phyloP scores from a whole-genome alignment of 2,888 invertebrate genomes.

The Pyrocoelia pectoralis region DNA sequence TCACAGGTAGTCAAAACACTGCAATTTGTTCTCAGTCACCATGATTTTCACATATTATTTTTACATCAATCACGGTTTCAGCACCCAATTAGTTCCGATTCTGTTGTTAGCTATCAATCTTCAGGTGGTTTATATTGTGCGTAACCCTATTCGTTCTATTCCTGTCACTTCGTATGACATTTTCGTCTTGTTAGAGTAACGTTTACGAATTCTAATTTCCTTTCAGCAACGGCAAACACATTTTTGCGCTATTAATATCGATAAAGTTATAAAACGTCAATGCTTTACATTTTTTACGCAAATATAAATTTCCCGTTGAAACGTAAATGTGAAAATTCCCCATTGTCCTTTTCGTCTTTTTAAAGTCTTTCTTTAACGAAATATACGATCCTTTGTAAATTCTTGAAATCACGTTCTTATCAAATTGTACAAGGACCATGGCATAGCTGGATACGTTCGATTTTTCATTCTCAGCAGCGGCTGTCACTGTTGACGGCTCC shows the following conservation, averaged over 20 bases:
- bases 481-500: slow-evolving; percentile 54
- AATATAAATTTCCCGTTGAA: too few species aligned
- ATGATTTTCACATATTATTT: slow-evolving; percentile 60
- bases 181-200: slow-evolving; percentile 26
- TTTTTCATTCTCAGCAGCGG: slow-evolving; percentile 55
- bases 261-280: too few species aligned
- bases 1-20: slow-evolving; percentile 53
- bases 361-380: not conserved
- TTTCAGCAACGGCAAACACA: too few species aligned
- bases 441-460: slow-evolving; percentile 46
- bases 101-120: slow-evolving; percentile 48
- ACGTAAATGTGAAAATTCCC: not conserved
- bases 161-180: slow-evolving; percentile 34
- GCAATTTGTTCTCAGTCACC: slow-evolving; percentile 55
- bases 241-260: too few species aligned
- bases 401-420: slow-evolving; percentile 35
- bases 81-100: slow-evolving; percentile 55
- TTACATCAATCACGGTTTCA: slow-evolving; percentile 59
- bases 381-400: slow-evolving; percentile 17
- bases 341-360: not conserved
- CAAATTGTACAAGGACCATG: slow-evolving; percentile 38
- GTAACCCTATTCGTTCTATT: slow-evolving; percentile 24
- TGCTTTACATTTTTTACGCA: too few species aligned
- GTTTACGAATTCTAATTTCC: not conserved
- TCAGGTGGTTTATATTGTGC: slow-evolving; percentile 38